These are phyloP conservation scores for Phengaris arion DNA, from an alignment of 2,888 invertebrate species.

Conservation along the genomic window DNA sequence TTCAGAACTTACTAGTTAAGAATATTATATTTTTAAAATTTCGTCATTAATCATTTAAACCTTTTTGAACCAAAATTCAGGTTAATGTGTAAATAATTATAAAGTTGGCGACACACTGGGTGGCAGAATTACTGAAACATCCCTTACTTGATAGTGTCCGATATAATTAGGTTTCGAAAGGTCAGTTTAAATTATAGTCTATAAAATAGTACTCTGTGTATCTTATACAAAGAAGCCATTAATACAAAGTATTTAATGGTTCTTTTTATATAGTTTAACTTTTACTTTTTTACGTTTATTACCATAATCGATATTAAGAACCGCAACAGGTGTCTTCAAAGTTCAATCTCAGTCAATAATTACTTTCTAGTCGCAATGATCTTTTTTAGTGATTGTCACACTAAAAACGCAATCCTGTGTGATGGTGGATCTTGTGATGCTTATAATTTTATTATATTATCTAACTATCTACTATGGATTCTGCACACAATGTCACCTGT, in stretches of 20 bases:
- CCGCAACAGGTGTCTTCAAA: neutral
- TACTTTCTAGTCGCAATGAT: no score
- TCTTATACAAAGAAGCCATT: no score
- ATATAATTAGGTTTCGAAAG: neutral
- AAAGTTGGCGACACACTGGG: constrained; percentile 5
- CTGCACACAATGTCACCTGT: no score
- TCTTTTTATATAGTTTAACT: neutral
- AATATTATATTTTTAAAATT: neutral
- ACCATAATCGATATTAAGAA: neutral
- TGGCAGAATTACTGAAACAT: constrained; percentile 13
- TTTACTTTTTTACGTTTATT: neutral
- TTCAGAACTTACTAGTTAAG: no score
- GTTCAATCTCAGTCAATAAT: neutral
- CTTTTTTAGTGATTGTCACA: no score
- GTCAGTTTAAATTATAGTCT: neutral
- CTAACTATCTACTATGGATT: no score
- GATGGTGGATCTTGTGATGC: no score
- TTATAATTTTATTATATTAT: no score
- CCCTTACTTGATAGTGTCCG: constrained; percentile 3
- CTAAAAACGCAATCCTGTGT: no score
- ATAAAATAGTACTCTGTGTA: neutral
- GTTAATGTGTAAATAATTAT: constrained; percentile 3
- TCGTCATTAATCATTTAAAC: neutral
- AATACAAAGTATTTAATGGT: neutral
- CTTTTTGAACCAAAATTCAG: neutral